Percentiles rank a stretch among this genome's conserved stretches.
These are phyloP conservation scores for Typhlichthys eigenmanni DNA, from an alignment of 2,797 vertebrate species.

Conservation along the genomic window DNA sequence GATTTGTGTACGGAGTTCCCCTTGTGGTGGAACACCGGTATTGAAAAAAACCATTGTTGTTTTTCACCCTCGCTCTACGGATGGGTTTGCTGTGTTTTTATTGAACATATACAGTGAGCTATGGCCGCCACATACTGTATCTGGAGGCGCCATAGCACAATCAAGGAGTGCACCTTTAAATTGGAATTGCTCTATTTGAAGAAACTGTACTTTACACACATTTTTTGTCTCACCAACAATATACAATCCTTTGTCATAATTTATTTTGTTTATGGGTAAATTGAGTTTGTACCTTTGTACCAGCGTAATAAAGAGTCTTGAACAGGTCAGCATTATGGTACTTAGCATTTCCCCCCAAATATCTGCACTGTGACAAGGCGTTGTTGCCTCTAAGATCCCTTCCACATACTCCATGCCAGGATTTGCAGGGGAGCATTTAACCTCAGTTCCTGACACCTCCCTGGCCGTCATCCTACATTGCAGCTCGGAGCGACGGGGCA, in stretches of 20 bases:
- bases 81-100: no score
- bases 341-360: background rate
- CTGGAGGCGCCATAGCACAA: no score
- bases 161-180: no score
- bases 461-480: constrained; percentile 44
- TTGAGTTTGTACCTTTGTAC: background rate
- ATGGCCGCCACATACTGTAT: no score
- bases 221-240: no score
- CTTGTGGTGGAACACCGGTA: background rate
- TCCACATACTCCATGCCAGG: constrained; percentile 65
- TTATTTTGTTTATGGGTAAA: no score
- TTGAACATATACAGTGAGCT: no score
- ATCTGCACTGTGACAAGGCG: background rate
- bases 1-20: background rate
- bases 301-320: background rate
- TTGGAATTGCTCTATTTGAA: no score
- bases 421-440: constrained; percentile 58
- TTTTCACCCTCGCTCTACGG: no score
- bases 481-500: constrained; percentile 15
- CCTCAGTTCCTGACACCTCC: constrained; percentile 29
- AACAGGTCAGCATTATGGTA: background rate
- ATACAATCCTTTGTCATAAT: no score
- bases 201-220: no score
- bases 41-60: no score
- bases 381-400: constrained; percentile 35